Evolutionary conservation across 1,140 invertebrate species (phyloP), one percentile per base, ranked within the genome.

Genomic region (Drosophila yakuba): DNA sequence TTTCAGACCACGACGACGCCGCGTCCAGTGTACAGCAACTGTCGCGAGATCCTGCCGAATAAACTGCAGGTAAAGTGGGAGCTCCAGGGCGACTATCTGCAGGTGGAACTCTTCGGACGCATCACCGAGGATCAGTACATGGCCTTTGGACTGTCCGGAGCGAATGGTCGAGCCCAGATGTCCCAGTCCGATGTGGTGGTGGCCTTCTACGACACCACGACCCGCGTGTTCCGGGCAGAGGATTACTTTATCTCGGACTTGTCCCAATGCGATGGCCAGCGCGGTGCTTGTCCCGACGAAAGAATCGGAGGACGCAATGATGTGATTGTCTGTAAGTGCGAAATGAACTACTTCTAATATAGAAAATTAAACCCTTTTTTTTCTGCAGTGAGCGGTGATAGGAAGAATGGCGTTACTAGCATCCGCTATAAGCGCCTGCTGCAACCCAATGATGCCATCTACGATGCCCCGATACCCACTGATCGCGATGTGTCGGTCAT

Each of bases 51-150:
- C 78, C 91, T 97, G 44, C 94, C 96, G 36, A 96, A 95, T 66
- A 94, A 95, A 50, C 92, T 97, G 38, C 97, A 97, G 93, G 95
- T 98, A 1, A 95, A 96, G 57, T 97, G 97, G 97, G 95, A 96
- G 74, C 92, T 96, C 63, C 93, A 96, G 90, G 95, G 94, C 5
- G 96, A 97, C 20, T 94, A 95, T 45, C 93, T 97, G 2, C 94
- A 96, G 79, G 95, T 98, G 45, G 95, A 95, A 11, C 91, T 98
- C 11, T 95, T 96, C 1, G 97, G 95, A 0, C 94, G 95, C 32
- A 96, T 98, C 35, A 93, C 94, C 11, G 96, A 97, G 66, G 95
- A 97, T 82, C 96, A 98, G 90, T 98, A 98, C 83, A 96, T 98
- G 92, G 95, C 97, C 1, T 97, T 98, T 68, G 97, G 97, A 0